Base-by-base conservation (phyloP, 92 coral and sea anemone species). In the Pocillopora meandrina region DNA sequence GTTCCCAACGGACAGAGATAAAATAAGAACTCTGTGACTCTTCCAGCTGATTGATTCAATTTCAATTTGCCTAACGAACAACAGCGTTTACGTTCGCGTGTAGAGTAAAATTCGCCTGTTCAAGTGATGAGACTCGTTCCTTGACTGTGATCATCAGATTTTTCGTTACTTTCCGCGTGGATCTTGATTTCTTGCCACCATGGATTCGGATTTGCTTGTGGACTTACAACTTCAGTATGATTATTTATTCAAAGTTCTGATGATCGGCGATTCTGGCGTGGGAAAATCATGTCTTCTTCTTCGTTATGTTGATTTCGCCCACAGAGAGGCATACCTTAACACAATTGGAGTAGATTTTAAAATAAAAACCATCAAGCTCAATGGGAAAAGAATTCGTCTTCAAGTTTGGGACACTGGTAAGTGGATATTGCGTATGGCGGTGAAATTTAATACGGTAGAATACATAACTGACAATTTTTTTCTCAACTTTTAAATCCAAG, bases 371-470 rank as follows among this genome's bases (percentile, higher is more conserved):
- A 84, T 96, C 80, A 89, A 91, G 63, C 89, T 96, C 62, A 89
- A 88, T 73, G 96, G 90, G 31, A 96, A 96, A 87, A 90, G 90
- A 36, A 93, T 96, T 20, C 95, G 95, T 62, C 90, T 96, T 65
- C 98, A 96, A 70, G 93, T 96, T 57, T 96, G 98, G 98, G 98
- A 96, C 68, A 96, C 98, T 12, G 98, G 98, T 96, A 56, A 82
- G 92, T 80, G 31, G 14, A 58, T 10, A 16, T 58, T 64, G 19
- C 18, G 10, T 49, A 19, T 56, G 31, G 14, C 21, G 49, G 78
- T 19, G 61, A 81, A 65, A 21, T 19, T 63, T 63, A 2, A 7
- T 68, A 15, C 7, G 33, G 7, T 12, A 2, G 16, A 2, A 12
- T 59, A 12, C 14, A n/a, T 60, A 58, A 33, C 57, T 10, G 60